Percentiles rank a stretch among this genome's conserved stretches.
Conservation (phyloP, 1,140 invertebrate genomes). For the Episyrphus balteatus region DNA sequence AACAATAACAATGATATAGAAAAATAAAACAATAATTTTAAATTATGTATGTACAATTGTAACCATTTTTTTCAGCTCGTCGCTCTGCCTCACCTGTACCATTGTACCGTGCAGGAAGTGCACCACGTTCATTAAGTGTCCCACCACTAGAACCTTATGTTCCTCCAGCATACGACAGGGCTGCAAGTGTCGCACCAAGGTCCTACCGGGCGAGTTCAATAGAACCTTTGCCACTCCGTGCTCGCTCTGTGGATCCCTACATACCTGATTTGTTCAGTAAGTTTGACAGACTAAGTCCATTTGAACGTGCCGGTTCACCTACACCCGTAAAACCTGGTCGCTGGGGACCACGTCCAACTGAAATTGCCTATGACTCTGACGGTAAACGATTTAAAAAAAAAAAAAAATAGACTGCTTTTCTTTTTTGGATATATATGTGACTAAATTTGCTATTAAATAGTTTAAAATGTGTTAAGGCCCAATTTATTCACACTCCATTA, state of each 20-base stretch:
- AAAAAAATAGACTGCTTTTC: no score
- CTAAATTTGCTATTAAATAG: no score
- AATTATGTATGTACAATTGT: no score
- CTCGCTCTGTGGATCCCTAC: constrained; percentile 32
- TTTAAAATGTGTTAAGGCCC: no score
- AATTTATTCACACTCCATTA: no score
- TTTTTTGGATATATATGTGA: no score
- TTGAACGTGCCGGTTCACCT: constrained; percentile 42
- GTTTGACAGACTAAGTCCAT: constrained; percentile 37
- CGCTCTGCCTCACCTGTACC: constrained; percentile 28
- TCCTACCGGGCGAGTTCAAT: constrained; percentile 33
- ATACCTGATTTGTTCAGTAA: constrained; percentile 44
- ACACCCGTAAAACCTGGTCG: constrained; percentile 56
- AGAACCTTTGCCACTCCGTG: constrained; percentile 33
- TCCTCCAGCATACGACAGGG: constrained; percentile 6
- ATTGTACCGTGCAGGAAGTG: constrained; percentile 24
- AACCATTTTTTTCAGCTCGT: constrained; percentile 17
- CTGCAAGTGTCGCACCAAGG: background rate
- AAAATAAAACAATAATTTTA: no score
- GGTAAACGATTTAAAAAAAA: constrained; percentile 40
- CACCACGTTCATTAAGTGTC: constrained; percentile 17
- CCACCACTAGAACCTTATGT: constrained; percentile 32
- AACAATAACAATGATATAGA: no score
- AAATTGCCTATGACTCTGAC: constrained; percentile 57
- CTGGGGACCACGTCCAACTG: constrained; percentile 49